Evolutionary conservation across 2,797 vertebrate genomes (phyloP).

Genomic region (Perodicticus potto): DNA sequence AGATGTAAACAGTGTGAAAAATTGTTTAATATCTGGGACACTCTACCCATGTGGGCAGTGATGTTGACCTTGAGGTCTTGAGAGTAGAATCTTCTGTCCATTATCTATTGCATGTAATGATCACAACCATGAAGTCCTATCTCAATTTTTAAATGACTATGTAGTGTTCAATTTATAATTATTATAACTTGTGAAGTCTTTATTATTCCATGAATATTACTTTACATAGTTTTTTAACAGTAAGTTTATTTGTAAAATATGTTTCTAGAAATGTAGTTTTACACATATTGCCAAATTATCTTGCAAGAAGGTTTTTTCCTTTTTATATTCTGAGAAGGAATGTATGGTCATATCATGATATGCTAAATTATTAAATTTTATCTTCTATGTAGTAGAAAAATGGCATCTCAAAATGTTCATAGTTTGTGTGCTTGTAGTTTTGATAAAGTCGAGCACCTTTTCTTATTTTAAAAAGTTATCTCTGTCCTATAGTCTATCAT

Average conservation of each 20-base stretch:
- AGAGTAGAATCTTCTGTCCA: not conserved
- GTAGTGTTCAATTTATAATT: not conserved
- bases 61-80: not conserved
- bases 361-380: not conserved
- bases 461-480: not conserved
- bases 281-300: not conserved
- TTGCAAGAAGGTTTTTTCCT: not conserved
- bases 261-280: not conserved
- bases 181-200: not conserved
- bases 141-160: not conserved
- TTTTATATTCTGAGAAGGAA: not conserved
- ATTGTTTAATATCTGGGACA: not conserved
- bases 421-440: not conserved
- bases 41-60: not conserved
- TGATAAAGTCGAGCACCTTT: constrained; percentile 13
- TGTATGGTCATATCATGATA: not conserved
- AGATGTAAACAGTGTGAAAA: not conserved
- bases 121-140: not conserved
- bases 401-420: not conserved
- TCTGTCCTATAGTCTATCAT: not conserved
- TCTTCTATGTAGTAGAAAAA: not conserved
- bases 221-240: not conserved
- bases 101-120: not conserved
- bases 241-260: not conserved
- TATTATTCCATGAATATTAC: not conserved